Base-by-base conservation (phyloP, 2,113 vertebrate genomes). In the Lepisosteus osseus region DNA sequence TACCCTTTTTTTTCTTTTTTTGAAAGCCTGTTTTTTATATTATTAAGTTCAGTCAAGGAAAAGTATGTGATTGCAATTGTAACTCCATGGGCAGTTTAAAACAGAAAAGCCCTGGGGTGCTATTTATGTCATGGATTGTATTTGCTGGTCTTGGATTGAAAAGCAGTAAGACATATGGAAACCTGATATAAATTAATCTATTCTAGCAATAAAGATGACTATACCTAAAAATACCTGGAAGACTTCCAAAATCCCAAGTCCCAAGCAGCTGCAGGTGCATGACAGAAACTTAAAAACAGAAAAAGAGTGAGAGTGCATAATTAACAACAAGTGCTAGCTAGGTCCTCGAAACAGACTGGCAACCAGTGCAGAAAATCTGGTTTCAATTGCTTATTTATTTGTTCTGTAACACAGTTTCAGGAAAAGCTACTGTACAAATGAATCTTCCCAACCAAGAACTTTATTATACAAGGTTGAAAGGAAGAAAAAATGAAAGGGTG, bases 21-120 rank as follows among this genome's bases (percentile, higher is more conserved):
- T 1, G 47, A 51, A 5, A 9, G 47, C 29, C 47, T 1, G 47
- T 51, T 43, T 68, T 15, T 12, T 61, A 7, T 72, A 59, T 29
- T 29, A 67, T 72, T 72, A 65, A 72, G 47, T 56, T 55, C 9
- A 65, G 55, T 65, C 14, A 56, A 41, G 64, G 61, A n/a, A 64
- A 14, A 54, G 29, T 9, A 29, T 43, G 51, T n/a, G 13, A 9
- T 68, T 29, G 29, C 47, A 15, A n/a, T 70, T 45, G 2, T 11
- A 56, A 7, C 41, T 61, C 54, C 41, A 43, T 51, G 41, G 54
- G 42, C 51, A 43, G 43, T 7, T 12, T 54, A 43, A n/a, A 55
- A 59, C n/a, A 41, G 40, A 47, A 13, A 41, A 63, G 14, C 54
- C 62, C 64, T 66, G 29, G 7, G 59, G 71, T 15, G 6, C 54